phyloP scores from a whole-genome alignment of 2,888 invertebrate genomes.

The Carterocephalus palaemon region DNA sequence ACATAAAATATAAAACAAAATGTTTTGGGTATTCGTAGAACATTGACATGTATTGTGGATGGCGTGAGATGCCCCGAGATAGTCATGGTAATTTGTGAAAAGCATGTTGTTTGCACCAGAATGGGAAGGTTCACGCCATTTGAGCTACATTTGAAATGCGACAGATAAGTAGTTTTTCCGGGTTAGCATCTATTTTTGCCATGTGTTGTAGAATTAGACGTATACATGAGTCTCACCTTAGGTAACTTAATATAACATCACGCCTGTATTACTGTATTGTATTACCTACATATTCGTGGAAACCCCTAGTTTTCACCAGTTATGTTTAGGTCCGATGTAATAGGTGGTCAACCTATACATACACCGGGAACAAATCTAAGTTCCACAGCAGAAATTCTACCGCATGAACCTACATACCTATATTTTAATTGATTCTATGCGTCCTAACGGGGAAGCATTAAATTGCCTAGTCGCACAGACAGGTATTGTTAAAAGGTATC shows the following conservation, averaged over 20 bases:
- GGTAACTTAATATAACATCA: no score
- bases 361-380: no score
- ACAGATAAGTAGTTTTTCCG: conserved; percentile 10
- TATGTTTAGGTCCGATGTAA: no score
- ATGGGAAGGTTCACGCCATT: conserved; percentile 38
- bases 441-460: neutral
- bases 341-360: no score
- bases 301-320: no score
- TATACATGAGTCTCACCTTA: no score
- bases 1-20: no score
- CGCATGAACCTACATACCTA: no score
- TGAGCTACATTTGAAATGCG: conserved; percentile 25
- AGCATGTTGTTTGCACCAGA: conserved; percentile 36
- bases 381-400: no score
- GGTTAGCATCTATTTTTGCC: conserved; percentile 2
- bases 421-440: neutral
- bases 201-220: no score
- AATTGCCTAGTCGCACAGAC: neutral
- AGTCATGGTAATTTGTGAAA: conserved; percentile 37
- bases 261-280: no score
- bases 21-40: conserved; percentile 20
- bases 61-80: conserved; percentile 34
- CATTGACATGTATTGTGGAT: conserved; percentile 32
- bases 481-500: conserved; percentile 6
- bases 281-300: no score